Conservation (phyloP, 2,797 vertebrate genomes). For the Phoeniculus purpureus region DNA sequence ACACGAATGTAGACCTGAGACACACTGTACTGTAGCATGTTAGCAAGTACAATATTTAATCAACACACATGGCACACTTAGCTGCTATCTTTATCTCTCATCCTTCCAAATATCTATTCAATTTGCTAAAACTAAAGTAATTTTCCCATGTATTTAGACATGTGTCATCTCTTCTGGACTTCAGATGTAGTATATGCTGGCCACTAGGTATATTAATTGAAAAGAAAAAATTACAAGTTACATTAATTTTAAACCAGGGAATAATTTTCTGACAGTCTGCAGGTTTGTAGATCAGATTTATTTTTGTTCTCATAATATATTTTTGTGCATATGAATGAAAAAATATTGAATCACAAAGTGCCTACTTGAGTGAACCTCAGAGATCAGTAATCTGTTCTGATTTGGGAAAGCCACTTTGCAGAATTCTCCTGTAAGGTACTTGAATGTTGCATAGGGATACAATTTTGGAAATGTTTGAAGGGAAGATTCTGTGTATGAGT, state of each 20-base stretch:
- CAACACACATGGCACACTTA: background rate
- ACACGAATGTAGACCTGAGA: accelerated
- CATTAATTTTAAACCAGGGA: background rate
- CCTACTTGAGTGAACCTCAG: background rate
- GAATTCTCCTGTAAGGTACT: background rate
- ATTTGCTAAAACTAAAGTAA: background rate
- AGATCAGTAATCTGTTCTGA: background rate
- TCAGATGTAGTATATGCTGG: background rate
- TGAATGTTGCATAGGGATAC: background rate
- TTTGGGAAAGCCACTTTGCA: background rate
- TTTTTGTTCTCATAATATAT: background rate
- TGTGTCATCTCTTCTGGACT: background rate
- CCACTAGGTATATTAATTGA: background rate
- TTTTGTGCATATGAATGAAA: background rate
- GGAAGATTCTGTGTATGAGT: background rate
- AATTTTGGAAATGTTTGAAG: background rate
- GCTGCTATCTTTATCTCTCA: background rate
- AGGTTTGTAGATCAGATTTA: background rate
- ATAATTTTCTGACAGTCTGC: background rate
- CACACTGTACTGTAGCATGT: background rate
- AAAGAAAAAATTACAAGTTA: background rate
- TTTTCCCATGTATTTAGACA: background rate
- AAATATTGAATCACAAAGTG: background rate
- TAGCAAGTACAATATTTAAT: background rate
- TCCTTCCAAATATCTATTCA: background rate